Evolutionary conservation across 2,888 invertebrate species (phyloP), one percentile per base, ranked within the genome.

Genomic region (Dynastes tityus): DNA sequence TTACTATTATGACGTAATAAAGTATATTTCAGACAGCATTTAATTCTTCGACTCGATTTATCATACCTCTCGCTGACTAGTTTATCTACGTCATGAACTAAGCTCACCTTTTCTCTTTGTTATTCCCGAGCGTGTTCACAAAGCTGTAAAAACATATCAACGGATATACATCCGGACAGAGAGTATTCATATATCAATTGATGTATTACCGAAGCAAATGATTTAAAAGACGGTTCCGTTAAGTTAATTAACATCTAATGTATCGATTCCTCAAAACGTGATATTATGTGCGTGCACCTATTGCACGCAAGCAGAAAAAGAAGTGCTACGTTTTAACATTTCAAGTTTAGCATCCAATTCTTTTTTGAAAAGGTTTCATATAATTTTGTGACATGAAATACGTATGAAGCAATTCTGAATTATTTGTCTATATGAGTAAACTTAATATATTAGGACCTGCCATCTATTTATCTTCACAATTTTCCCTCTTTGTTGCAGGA

Each of bases 161-260:
- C 68, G 68, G 68, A 68, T 40, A 51, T n/a, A 51, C 68, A 68
- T 68, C 68, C 68, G 68, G 68, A 53, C 51, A 68, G 27, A 27
- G 51, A 68, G 68, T 27, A 51, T 68, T 51, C 51, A 51, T 51
- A 68, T 51, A 29, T 27, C 49, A 22, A 68, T 68, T 68, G 68
- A 68, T 65, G 65, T 65, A 65, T n/a, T 37, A n/a, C 40, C 65
- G 65, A 65, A 65, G 40, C 65, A 16, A 65, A 40, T 65, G n/a
- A 65, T 40, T 45, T 45, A 45, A 11, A 11, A 45, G 45, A 37
- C 16, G 13, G n/a, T 65, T 65, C 65, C 65, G 45, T 65, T 65
- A 65, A 45, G 40, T 65, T 13, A 55, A 55, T 55, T 55, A 22
- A 3, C 55, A 55, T 22, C 55, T 55, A 55, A 55, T 16, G 55